Evolutionary conservation across 2,797 vertebrate genomes (phyloP), one percentile per base, ranked within the genome.

Genomic region (Vultur gryphus): DNA sequence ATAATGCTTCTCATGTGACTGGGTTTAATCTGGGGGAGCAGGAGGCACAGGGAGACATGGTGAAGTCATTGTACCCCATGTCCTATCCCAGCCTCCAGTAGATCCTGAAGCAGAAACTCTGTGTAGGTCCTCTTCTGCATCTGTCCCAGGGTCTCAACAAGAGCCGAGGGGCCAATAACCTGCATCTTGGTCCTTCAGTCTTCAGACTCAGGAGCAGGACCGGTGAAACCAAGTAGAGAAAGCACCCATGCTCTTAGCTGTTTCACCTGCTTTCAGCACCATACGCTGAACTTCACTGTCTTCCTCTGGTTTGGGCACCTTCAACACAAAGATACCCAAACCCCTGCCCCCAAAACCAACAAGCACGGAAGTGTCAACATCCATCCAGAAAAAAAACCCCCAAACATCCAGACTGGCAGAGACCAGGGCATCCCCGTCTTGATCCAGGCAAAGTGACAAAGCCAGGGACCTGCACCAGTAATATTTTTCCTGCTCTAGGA

Each of bases 41-140:
- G 55, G 44, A 70, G 3, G 6, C 43, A 48, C 10, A 35, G 46
- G 16, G 19, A 70, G 2, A 11, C 9, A 11, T 4, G 14, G 2
- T n/a, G 29, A 39, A 78, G 28, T 14, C 49, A 35, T 33, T 0
- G 0, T 23, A 29, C 2, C 4, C 9, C 13, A 19, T 21, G 18
- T 75, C 33, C 21, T 39, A 0, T 4, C 7, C 4, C 48, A 58
- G 20, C 6, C 29, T 75, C 29, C 43, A 26, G 33, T 2, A 70
- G 55, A 64, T 44, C 44, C 41, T 48, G 66, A 81, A 48, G 15
- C 9, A 75, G 39, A 58, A 84, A 46, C 10, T 62, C 44, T 31
- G 6, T 43, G 9, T 19, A 25, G 10, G 6, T 28, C 13, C 14
- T 58, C 13, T 75, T 39, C 35, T 58, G 35, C 49, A 66, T 49